Percentiles rank a stretch among this genome's conserved stretches.
These are phyloP conservation scores for Coluber constrictor DNA, from an alignment of 2,797 vertebrate species.

Conservation along the genomic window DNA sequence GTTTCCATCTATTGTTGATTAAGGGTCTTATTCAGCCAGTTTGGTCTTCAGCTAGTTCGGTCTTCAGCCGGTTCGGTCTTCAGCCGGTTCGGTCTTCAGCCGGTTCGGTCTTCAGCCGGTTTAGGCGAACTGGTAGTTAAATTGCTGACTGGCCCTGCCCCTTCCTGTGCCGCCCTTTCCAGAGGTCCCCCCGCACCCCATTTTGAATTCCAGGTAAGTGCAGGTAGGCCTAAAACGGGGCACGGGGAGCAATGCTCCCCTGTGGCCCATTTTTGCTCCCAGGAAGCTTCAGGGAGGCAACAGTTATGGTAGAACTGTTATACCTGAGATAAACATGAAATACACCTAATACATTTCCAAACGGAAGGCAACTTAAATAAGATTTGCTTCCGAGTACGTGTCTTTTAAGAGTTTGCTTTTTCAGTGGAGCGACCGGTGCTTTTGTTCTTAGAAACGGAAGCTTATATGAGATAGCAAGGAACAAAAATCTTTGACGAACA, in stretches of 20 bases:
- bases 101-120: too few relatives aligned
- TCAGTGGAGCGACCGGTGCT: slow-evolving; percentile 1
- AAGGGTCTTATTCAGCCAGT: slow-evolving; percentile 8
- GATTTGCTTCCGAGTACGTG: neutral
- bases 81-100: too few relatives aligned
- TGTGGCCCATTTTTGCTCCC: too few relatives aligned
- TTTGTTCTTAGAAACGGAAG: slow-evolving; percentile 21
- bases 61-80: too few relatives aligned
- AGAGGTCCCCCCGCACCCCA: too few relatives aligned
- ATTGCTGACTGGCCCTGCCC: too few relatives aligned
- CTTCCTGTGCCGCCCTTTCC: too few relatives aligned
- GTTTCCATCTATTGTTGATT: slow-evolving; percentile 35
- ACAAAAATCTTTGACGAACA: neutral
- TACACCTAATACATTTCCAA: neutral
- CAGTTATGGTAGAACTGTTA: neutral
- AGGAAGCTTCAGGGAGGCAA: neutral
- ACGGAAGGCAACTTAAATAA: neutral
- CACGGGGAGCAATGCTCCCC: too few relatives aligned
- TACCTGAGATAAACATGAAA: neutral
- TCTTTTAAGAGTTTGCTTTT: slow-evolving; percentile 23
- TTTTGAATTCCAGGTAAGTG: too few relatives aligned
- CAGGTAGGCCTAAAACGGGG: too few relatives aligned
- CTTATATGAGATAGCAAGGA: slow-evolving; percentile 41
- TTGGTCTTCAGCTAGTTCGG: too few relatives aligned
- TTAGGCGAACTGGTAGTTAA: too few relatives aligned